phyloP scores from a whole-genome alignment of 2,797 vertebrate genomes.

The Micropoecilia bifurca region DNA sequence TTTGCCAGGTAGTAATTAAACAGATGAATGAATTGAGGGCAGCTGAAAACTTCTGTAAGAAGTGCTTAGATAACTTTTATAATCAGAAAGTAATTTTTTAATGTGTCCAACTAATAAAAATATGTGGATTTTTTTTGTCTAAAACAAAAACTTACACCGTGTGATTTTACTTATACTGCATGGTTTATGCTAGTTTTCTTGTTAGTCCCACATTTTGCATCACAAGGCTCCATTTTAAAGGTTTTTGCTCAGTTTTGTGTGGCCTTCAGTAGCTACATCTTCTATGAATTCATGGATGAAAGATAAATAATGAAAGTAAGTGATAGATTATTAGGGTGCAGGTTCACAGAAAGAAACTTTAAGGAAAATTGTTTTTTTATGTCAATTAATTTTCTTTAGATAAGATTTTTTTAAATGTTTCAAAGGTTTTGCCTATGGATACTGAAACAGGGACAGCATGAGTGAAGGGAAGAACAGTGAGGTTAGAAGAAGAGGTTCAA shows the following conservation, averaged over 20 bases:
- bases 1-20: neutral
- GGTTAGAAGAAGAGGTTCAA: constrained; percentile 43
- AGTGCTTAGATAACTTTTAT: neutral
- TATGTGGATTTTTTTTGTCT: neutral
- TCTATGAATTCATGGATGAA: constrained; percentile 12
- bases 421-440: constrained; percentile 8
- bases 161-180: neutral
- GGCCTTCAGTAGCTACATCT: constrained; percentile 17
- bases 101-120: neutral
- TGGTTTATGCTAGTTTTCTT: neutral
- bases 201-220: neutral
- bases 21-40: neutral
- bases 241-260: constrained; percentile 5
- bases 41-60: neutral
- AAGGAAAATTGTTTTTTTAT: neutral
- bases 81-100: too few species aligned
- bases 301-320: constrained; percentile 34
- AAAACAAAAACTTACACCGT: neutral
- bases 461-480: constrained; percentile 30
- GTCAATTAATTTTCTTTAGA: neutral
- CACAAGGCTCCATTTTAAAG: neutral
- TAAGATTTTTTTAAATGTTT: neutral
- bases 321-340: constrained; percentile 23
- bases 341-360: constrained; percentile 15
- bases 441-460: constrained; percentile 24